These are phyloP conservation scores for Cotesia congregata DNA, from an alignment of 2,888 invertebrate species.

Conservation along the genomic window DNA sequence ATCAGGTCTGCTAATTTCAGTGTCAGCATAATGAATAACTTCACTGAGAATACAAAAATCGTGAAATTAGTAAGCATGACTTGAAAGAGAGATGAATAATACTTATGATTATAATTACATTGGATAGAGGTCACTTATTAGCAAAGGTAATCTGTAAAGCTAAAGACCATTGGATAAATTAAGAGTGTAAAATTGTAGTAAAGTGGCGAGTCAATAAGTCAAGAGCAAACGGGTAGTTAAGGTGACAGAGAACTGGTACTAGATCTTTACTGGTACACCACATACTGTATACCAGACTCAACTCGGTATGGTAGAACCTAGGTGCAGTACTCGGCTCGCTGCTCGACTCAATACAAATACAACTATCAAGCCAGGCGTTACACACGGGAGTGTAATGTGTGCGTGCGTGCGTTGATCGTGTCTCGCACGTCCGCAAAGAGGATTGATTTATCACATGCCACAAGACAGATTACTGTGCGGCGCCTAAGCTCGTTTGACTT, in stretches of 20 bases:
- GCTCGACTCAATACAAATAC: not conserved
- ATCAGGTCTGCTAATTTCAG: no score
- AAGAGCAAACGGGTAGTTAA: conserved; percentile 4
- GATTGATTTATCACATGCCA: conserved; percentile 67
- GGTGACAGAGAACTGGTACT: not conserved
- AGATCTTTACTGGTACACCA: not conserved
- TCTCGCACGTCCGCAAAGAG: conserved; percentile 60
- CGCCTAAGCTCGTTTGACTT: conserved; percentile 33
- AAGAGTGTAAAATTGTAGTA: not conserved
- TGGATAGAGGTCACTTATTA: not conserved
- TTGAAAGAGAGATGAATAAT: not conserved
- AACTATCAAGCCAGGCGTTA: not conserved
- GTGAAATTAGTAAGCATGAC: not conserved
- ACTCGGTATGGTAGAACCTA: not conserved
- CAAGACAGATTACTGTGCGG: conserved; percentile 61
- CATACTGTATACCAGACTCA: not conserved
- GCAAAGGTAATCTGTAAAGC: not conserved
- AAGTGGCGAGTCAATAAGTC: conserved; percentile 9
- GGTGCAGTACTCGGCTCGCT: not conserved
- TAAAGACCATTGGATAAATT: not conserved
- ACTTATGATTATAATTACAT: not conserved
- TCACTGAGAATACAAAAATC: no score
- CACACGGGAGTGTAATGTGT: not conserved
- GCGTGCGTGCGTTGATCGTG: conserved; percentile 54
- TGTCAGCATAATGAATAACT: no score